phyloP scores from a whole-genome alignment of 2,797 vertebrate genomes.

The Enoplosus armatus region DNA sequence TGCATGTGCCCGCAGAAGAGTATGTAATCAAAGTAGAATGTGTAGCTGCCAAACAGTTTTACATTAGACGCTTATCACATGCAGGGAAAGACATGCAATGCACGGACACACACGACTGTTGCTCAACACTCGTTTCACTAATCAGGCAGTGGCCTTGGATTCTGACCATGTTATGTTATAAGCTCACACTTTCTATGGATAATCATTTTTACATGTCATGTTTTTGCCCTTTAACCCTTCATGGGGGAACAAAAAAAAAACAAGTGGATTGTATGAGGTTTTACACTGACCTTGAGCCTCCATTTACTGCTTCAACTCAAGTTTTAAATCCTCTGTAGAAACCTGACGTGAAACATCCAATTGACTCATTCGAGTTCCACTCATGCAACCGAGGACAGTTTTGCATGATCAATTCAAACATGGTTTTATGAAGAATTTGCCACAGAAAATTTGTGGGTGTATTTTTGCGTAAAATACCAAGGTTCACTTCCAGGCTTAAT shows the following conservation, averaged over 20 bases:
- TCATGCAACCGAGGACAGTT: background rate
- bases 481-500: background rate
- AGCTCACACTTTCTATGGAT: conserved; percentile 35
- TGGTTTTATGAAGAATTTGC: background rate
- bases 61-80: conserved; percentile 36
- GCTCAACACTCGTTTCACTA: conserved; percentile 40
- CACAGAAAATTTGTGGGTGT: background rate
- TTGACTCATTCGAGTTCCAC: background rate
- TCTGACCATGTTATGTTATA: conserved; percentile 47
- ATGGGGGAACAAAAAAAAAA: background rate
- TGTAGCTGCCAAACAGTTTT: conserved; percentile 1
- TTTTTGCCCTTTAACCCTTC: conserved; percentile 35
- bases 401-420: conserved; percentile 20
- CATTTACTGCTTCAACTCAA: background rate
- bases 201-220: conserved; percentile 30
- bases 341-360: background rate
- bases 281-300: background rate
- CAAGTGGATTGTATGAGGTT: background rate
- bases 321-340: conserved; percentile 15
- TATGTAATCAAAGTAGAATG: conserved; percentile 7
- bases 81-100: conserved; percentile 21
- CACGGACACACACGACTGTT: conserved; percentile 29
- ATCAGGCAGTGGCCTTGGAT: conserved; percentile 58
- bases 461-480: conserved; percentile 5
- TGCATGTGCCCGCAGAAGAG: background rate